Evolutionary conservation across 1,140 invertebrate species (phyloP).

Genomic region (Elymnias hypermnestra): DNA sequence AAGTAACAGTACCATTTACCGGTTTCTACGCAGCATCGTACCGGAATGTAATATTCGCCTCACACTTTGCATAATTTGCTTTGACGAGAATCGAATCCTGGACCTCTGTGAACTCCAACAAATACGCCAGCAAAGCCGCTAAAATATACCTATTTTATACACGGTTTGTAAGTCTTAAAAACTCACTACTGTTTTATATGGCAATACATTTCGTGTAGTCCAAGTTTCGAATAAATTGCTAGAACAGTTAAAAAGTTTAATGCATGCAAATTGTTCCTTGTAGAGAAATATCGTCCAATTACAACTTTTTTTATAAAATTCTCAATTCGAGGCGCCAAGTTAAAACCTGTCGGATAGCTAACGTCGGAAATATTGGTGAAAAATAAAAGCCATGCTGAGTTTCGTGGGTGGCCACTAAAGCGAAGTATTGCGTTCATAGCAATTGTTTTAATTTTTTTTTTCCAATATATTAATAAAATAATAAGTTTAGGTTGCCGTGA

Average conservation of each 20-base stretch:
- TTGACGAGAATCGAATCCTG: no score
- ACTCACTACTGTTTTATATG: no score
- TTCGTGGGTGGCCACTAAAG: conserved; percentile 8
- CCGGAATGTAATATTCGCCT: no score
- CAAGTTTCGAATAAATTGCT: neutral
- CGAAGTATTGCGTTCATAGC: neutral
- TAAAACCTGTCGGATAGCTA: conserved; percentile 21
- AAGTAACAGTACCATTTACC: no score
- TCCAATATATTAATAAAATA: no score
- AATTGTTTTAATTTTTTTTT: neutral
- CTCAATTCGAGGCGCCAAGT: conserved; percentile 14
- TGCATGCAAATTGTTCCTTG: conserved; percentile 20
- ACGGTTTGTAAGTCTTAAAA: no score
- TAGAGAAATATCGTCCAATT: conserved; percentile 25
- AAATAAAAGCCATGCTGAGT: conserved; percentile 25
- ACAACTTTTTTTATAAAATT: conserved; percentile 25
- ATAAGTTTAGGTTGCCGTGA: no score
- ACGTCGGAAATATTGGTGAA: conserved; percentile 22
- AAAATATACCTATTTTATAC: no score
- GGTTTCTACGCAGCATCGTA: no score
- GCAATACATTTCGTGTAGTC: neutral
- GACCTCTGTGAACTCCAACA: no score
- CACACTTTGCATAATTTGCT: no score
- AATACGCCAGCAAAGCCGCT: no score
- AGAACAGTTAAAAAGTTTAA: conserved; percentile 18